Percentiles rank a stretch among this genome's conserved stretches.
These are phyloP conservation scores for Argentina silus DNA, from an alignment of 2,797 vertebrate genomes.

Conservation along the genomic window DNA sequence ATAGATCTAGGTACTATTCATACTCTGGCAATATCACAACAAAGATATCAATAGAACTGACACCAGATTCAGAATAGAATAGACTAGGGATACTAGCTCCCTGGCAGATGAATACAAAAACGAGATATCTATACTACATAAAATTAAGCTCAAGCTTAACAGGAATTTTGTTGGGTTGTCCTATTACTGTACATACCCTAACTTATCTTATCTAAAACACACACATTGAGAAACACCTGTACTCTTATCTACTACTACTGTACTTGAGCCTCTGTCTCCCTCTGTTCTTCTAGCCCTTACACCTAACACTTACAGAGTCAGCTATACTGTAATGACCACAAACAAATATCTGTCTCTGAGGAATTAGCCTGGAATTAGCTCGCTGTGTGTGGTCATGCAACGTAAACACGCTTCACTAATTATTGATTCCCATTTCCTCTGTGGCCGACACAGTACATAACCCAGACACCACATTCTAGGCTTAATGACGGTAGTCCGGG, in stretches of 20 bases:
- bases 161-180: too few species aligned
- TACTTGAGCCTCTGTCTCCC: not conserved
- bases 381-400: not conserved
- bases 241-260: not conserved
- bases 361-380: not conserved
- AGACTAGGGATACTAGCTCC: too few species aligned
- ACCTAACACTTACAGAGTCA: too few species aligned
- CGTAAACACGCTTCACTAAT: constrained; percentile 28
- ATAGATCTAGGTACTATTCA: too few species aligned
- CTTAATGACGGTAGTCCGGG: constrained; percentile 25
- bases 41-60: too few species aligned
- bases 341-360: not conserved
- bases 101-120: too few species aligned
- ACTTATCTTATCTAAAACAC: not conserved
- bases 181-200: too few species aligned
- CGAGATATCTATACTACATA: too few species aligned
- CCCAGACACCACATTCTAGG: constrained; percentile 36
- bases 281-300: too few species aligned
- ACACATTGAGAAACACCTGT: not conserved
- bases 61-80: too few species aligned
- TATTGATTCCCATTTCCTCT: constrained; percentile 34
- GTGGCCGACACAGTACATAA: constrained; percentile 34
- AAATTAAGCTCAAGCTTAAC: too few species aligned
- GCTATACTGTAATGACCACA: constrained; percentile 6
- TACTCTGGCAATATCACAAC: too few species aligned